A percentile compares a stretch with the other conserved stretches of the same genome.
Evolutionary conservation across 2,113 vertebrate genomes (phyloP).

Genomic region (Manacus vitellinus): DNA sequence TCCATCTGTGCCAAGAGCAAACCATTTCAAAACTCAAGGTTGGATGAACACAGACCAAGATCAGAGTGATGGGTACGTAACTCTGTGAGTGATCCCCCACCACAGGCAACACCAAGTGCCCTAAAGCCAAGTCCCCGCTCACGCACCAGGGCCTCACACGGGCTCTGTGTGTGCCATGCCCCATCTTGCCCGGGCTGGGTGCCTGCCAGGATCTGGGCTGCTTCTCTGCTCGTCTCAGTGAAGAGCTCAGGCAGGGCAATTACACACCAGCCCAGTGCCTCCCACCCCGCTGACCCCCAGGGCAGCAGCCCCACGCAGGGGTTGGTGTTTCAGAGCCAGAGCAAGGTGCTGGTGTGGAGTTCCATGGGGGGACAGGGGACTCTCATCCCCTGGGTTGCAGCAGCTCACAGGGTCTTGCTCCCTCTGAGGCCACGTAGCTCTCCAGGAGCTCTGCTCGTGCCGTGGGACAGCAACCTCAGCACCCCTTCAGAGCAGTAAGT

Average conservation of each 20-base stretch:
- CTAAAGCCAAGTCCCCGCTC: background rate
- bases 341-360: background rate
- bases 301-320: fast-evolving
- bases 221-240: background rate
- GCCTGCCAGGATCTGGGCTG: background rate
- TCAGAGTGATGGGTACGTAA: fast-evolving
- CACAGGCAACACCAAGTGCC: fast-evolving
- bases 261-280: background rate
- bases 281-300: background rate
- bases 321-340: background rate
- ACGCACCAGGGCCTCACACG: fast-evolving
- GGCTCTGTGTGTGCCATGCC: background rate
- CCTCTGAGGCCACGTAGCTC: background rate
- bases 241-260: background rate
- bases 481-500: background rate
- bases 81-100: fast-evolving
- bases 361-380: fast-evolving
- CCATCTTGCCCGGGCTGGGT: background rate
- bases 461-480: fast-evolving
- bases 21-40: background rate
- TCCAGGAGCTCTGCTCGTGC: background rate
- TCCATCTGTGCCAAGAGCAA: background rate
- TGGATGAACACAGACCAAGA: background rate
- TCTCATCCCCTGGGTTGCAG: background rate
- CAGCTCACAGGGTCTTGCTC: background rate